These are phyloP conservation scores for Micrastur ruficollis DNA, from an alignment of 2,797 vertebrate species.

Conservation along the genomic window DNA sequence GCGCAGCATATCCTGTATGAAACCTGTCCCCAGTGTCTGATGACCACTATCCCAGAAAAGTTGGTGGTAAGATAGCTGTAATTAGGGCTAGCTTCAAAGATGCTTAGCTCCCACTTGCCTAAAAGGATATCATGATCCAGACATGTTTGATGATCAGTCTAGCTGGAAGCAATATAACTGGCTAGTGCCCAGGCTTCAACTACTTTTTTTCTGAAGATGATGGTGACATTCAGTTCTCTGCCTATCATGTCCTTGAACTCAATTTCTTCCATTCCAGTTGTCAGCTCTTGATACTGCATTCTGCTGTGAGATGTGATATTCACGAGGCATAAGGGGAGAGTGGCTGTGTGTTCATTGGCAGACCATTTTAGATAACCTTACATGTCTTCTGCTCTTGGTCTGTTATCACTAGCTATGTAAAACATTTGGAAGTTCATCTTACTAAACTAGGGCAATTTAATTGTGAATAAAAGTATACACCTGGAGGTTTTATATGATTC, in stretches of 20 bases:
- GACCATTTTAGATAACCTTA: background rate
- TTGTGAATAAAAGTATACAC: background rate
- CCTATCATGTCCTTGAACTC: background rate
- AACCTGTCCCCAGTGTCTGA: background rate
- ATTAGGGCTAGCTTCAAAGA: background rate
- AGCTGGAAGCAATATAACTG: background rate
- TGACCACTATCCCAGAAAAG: background rate
- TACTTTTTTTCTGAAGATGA: background rate
- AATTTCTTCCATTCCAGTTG: background rate
- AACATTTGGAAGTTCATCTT: background rate
- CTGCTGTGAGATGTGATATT: background rate
- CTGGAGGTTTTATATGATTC: background rate
- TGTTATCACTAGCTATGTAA: background rate
- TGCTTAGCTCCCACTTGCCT: background rate
- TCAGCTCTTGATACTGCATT: background rate
- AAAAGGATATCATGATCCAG: background rate
- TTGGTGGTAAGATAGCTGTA: background rate
- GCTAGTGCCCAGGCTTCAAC: background rate
- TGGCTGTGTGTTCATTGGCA: background rate
- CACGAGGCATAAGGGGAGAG: background rate
- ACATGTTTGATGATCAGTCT: background rate
- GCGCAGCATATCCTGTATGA: background rate
- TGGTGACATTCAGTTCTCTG: background rate
- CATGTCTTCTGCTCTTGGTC: background rate
- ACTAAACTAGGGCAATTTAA: background rate